Evolutionary conservation across 2,797 vertebrate genomes (phyloP), one percentile per base, ranked within the genome.

Genomic region (Chaetophractus vellerosus): DNA sequence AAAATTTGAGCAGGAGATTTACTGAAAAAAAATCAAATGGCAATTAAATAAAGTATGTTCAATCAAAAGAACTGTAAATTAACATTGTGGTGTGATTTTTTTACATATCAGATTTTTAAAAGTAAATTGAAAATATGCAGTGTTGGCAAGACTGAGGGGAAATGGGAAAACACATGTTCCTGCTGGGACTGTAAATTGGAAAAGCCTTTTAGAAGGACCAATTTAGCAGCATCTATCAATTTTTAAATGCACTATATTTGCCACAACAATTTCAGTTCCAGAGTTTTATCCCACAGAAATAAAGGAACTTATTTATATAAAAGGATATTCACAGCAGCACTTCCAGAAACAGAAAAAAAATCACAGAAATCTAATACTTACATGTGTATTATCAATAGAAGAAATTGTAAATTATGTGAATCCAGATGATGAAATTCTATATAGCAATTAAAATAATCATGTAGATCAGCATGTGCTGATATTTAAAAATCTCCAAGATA

Each of bases 371-470:
- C 6, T 80, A 87, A 59, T 64, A 83, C 5, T 81, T 85, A 9
- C 23, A 68, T 50, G 19, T 23, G 0, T 33, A 63, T 82, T 71
- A 72, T 76, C 31, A 68, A 66, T 24, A 94, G 11, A 50, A 55
- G 12, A 86, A 38, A 75, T 71, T 92, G 45, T 84, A 90, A 90
- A 83, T 69, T 69, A 69, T 74, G 57, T 83, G 45, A 87, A 31
- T 57, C 2, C 38, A 23, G 50, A 50, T 33, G 16, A 69, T 83
- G 19, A 36, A 78, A 92, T 82, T 78, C 45, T 61, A 28, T 31
- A 36, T 4, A 31, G 14, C 3, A 83, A 63, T 57, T 78, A 86
- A 82, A 93, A 94, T 88, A 79, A 81, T 74, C 5, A 36, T 75
- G 4, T 79, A 48, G 75, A 61, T 50, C 33, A 38, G n/a, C 36